Base-by-base conservation (phyloP, 2,888 invertebrate species). In the Plutella xylostella region DNA sequence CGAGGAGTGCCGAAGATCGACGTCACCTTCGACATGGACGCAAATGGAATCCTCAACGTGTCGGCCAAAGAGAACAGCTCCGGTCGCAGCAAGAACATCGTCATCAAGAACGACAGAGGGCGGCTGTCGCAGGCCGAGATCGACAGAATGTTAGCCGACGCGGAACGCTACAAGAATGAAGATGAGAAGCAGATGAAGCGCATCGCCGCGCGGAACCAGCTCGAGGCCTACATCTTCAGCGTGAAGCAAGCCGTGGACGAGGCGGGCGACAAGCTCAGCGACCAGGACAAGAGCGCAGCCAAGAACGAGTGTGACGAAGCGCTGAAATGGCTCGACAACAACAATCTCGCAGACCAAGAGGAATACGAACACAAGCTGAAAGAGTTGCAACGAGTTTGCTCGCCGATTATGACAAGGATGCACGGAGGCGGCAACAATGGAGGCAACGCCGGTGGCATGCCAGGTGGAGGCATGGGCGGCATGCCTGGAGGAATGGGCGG, bases 71-170 rank as follows among this genome's bases (percentile, higher is more conserved):
- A 89, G 51, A 87, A 87, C 68, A 86, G 87, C 58, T 86, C 88
- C 0, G 89, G 87, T 22, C 90, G 90, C 52, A 88, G 87, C 48
- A 91, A 89, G 68, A 90, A 90, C 62, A 93, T 94, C 50, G 90
- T 90, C 37, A 94, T 94, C 51, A 91, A 91, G 65, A 94, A 93
- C 73, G 92, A 94, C 76, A 92, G 90, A 61, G 92, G 93, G 0
- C 86, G 93, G 4, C 77, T 94, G 40, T 91, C 92, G 15, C 92
- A 93, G 63, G 89, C 89, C 6, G 93, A 94, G 60, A 94, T 94
- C 53, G 92, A 94, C 51, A 84, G 89, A 48, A 93, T 92, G 92
- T 72, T 92, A 25, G 71, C 85, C 3, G 92, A 92, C 51, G 92
- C 92, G 0, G 92, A 92, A 59, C 82, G 74, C 42, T 92, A 90